These are phyloP conservation scores for Perccottus glenii DNA, from an alignment of 2,113 vertebrate species.

Conservation along the genomic window DNA sequence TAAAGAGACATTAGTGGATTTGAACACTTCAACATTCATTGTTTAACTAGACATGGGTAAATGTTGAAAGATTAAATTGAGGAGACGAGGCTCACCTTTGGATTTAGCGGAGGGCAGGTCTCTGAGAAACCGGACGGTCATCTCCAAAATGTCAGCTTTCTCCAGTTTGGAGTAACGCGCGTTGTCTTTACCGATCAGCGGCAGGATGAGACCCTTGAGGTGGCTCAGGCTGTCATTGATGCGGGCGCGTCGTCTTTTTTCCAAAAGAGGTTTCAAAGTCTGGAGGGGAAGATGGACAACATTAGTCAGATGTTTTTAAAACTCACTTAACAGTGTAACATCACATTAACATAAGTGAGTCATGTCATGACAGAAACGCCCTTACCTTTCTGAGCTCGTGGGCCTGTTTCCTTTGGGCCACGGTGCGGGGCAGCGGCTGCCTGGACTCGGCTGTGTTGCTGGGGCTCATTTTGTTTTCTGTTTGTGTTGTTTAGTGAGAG, in stretches of 20 bases:
- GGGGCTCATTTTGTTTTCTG: slow-evolving; percentile 67
- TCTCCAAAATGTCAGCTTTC: slow-evolving; percentile 92
- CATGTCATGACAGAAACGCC: not conserved
- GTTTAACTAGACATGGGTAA: not conserved
- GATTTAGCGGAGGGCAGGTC: slow-evolving; percentile 73
- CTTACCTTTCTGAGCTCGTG: slow-evolving; percentile 84
- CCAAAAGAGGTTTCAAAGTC: slow-evolving; percentile 86
- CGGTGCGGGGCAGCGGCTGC: slow-evolving; percentile 69
- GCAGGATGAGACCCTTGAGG: slow-evolving; percentile 85
- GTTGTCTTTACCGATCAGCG: slow-evolving; percentile 86
- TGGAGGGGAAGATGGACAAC: slow-evolving; percentile 30
- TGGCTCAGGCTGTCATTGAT: slow-evolving; percentile 88
- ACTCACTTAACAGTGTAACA: not conserved
- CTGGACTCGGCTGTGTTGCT: slow-evolving; percentile 40
- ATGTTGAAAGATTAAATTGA: not conserved
- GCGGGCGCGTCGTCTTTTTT: slow-evolving; percentile 84
- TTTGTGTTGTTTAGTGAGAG: slow-evolving; percentile 27
- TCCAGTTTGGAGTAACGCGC: slow-evolving; percentile 87
- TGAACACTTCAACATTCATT: not conserved
- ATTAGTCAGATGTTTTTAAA: slow-evolving; percentile 32
- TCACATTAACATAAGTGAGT: not conserved
- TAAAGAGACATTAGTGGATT: slow-evolving; percentile 16
- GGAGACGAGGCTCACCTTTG: slow-evolving; percentile 73
- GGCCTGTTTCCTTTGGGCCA: slow-evolving; percentile 80
- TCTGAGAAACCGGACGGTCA: slow-evolving; percentile 89